These are phyloP conservation scores for Phalera bucephala DNA, from an alignment of 2,888 invertebrate genomes.

Conservation along the genomic window DNA sequence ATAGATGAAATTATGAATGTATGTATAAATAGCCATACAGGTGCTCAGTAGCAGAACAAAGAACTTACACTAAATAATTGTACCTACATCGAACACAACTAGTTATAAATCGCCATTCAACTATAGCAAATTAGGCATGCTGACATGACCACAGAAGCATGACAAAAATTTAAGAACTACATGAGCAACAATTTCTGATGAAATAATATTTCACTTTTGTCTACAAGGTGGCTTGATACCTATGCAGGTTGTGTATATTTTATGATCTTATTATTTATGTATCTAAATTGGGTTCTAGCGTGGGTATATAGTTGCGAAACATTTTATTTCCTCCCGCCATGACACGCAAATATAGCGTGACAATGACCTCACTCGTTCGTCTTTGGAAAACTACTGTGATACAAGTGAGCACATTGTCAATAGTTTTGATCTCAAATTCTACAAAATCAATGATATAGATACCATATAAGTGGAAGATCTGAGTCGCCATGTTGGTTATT, in stretches of 20 bases:
- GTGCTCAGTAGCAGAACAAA: background rate
- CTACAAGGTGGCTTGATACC: no score
- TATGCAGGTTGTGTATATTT: no score
- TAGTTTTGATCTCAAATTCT: constrained; percentile 21
- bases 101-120: constrained; percentile 19
- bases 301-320: constrained; percentile 37
- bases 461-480: constrained; percentile 58
- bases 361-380: constrained; percentile 59
- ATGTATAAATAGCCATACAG: background rate
- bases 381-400: constrained; percentile 49
- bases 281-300: no score
- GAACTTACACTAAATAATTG: constrained; percentile 16
- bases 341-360: constrained; percentile 65
- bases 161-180: constrained; percentile 32
- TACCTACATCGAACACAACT: constrained; percentile 19
- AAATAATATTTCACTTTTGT: no score
- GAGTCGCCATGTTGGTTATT: constrained; percentile 80
- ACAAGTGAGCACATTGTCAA: constrained; percentile 18
- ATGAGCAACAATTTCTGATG: no score
- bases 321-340: constrained; percentile 57
- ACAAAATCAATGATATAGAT: constrained; percentile 56
- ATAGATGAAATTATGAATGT: background rate
- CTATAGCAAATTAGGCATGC: constrained; percentile 34
- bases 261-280: no score
- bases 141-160: constrained; percentile 29